Evolutionary conservation across 2,113 vertebrate genomes (phyloP), one percentile per base, ranked within the genome.

Genomic region (Rhinichthys klamathensis): DNA sequence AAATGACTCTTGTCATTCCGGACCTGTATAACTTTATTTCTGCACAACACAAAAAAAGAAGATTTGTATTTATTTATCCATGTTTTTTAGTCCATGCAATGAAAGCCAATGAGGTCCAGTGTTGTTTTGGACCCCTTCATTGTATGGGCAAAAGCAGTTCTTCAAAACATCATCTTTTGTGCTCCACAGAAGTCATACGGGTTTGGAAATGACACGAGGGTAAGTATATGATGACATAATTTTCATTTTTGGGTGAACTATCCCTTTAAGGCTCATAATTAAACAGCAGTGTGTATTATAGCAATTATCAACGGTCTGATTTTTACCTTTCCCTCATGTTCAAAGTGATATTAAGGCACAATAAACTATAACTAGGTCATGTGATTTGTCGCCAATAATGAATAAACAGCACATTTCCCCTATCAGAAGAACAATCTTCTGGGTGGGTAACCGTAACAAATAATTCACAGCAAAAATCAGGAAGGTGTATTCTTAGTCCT

Each of bases 381-480:
- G 67, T 41, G 79, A 69, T 81, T 60, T 54, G 51, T 51, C 58
- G 61, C 38, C 9, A 73, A 65, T 15, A 85, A 65, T 60, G 23
- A 9, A 84, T 63, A 18, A 60, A 88, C 75, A 86, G 85, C 82
- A 86, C 61, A 72, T 65, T 27, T 21, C 41, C 32, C 56, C 75
- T 75, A 18, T 73, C 32, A 79, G 73, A 44, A 85, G 44, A 80
- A 75, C 56, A 56, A 83, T 54, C 51, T 16, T 75, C 70, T 38
- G 30, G 84, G 84, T 89, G 86, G 67, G 75, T 61, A n/a, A 83
- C 88, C 80, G 88, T 84, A 92, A 90, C 25, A 89, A 76, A 70
- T 90, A 92, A 93, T 94, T 94, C 93, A 95, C 92, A 93, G 93
- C 94, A 93, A 93, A 91, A 90, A 89, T 89, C 88, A 90, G 89